Evolutionary conservation across 2,888 invertebrate genomes (phyloP).

Genomic region (Syrista parreyssii): DNA sequence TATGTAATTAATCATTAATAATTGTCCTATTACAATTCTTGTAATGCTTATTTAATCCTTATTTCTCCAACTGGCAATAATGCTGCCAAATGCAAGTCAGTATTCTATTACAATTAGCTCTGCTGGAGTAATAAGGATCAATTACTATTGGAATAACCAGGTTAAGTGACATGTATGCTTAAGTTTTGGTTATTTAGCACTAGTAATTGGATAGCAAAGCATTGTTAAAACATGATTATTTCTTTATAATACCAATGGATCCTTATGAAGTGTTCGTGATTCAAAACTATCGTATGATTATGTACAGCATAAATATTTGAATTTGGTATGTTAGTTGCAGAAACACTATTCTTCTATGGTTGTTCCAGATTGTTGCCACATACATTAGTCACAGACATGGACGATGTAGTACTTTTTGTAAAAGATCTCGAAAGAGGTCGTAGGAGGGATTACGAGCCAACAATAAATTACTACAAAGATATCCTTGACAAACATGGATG

Average conservation of each 20-base stretch:
- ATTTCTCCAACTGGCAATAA: too few relatives aligned
- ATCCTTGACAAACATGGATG: slow-evolving; percentile 74
- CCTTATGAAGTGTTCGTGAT: slow-evolving; percentile 53
- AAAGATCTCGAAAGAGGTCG: slow-evolving; percentile 79
- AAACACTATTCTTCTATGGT: background rate
- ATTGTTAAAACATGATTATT: slow-evolving; percentile 45
- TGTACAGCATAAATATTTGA: slow-evolving; percentile 1
- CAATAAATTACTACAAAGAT: slow-evolving; percentile 79
- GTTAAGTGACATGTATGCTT: too few relatives aligned
- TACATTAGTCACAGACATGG: slow-evolving; percentile 72
- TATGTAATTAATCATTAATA: slow-evolving; percentile 63
- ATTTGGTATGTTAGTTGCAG: slow-evolving; percentile 2
- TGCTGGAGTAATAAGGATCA: too few relatives aligned
- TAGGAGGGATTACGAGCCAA: slow-evolving; percentile 79
- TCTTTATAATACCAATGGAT: slow-evolving; percentile 53
- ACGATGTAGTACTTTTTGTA: slow-evolving; percentile 83
- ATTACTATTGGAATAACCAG: too few relatives aligned
- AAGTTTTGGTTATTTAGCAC: too few relatives aligned
- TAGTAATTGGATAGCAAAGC: background rate
- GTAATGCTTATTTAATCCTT: background rate
- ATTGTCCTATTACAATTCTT: background rate
- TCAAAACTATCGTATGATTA: slow-evolving; percentile 36
- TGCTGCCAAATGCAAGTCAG: too few relatives aligned
- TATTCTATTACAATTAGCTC: too few relatives aligned
- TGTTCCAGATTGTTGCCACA: slow-evolving; percentile 69